Evolutionary conservation across 64 coral and sea anemone species (phyloP).

Genomic region (Trachythela sp.): DNA sequence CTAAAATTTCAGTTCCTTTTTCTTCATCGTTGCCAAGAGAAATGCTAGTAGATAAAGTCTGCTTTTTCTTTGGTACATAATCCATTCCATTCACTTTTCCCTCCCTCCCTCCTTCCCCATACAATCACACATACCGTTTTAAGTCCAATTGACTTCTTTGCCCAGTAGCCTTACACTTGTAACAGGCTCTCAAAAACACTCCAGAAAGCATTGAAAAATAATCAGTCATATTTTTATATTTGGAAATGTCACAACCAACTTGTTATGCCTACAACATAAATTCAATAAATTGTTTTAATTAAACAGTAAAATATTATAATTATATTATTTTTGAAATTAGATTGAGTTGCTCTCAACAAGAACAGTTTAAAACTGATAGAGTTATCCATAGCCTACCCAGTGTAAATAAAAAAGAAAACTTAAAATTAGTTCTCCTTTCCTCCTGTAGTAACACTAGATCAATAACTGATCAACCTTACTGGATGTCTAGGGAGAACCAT

Average conservation of each 20-base stretch:
- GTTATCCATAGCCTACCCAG: no score
- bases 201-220: conserved; percentile 49
- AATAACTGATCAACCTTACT: no score
- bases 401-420: no score
- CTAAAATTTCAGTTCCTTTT: not conserved
- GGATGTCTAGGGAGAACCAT: no score
- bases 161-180: conserved; percentile 43
- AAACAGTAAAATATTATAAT: no score
- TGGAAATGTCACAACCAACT: conserved; percentile 70
- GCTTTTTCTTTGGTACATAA: not conserved
- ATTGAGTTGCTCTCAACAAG: no score
- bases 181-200: conserved; percentile 54
- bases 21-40: not conserved
- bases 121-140: conserved; percentile 63
- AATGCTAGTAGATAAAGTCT: not conserved
- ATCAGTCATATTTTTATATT: conserved; percentile 59
- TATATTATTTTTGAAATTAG: not conserved
- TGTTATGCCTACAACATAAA: conserved; percentile 49
- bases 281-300: no score
- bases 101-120: no score
- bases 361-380: no score
- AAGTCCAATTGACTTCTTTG: conserved; percentile 60
- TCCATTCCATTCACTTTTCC: no score
- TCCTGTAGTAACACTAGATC: no score
- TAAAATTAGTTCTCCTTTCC: no score